Conservation (phyloP, 2,888 invertebrate genomes). For the Drosophila bunnanda region DNA sequence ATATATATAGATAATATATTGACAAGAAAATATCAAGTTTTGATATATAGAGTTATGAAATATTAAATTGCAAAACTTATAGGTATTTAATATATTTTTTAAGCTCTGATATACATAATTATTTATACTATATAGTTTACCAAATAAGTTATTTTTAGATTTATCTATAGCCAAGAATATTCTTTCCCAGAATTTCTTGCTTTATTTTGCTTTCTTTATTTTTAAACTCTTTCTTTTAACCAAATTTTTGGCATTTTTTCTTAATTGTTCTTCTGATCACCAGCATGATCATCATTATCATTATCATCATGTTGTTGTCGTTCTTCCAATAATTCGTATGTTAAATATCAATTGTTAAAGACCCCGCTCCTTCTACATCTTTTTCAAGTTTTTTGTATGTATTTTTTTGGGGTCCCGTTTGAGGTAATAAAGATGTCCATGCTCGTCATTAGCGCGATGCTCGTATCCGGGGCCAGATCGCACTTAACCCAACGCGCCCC, state of each 20-base stretch:
- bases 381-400: not conserved
- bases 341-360: constrained; percentile 54
- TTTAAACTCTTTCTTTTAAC: not conserved
- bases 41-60: too few species aligned
- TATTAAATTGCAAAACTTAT: not conserved
- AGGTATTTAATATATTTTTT: not conserved
- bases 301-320: constrained; percentile 18
- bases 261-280: not conserved
- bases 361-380: not conserved
- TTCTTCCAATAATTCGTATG: constrained; percentile 38
- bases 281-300: constrained; percentile 9
- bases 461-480: constrained; percentile 29
- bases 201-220: not conserved
- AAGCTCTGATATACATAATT: too few species aligned
- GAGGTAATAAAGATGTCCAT: constrained; percentile 52
- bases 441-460: constrained; percentile 41
- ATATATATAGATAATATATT: too few species aligned
- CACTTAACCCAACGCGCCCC: constrained; percentile 46
- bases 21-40: too few species aligned
- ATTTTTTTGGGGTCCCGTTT: constrained; percentile 4
- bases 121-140: too few species aligned
- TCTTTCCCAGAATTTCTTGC: not conserved
- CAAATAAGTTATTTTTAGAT: too few species aligned
- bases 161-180: not conserved
- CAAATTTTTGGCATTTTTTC: not conserved